Conservation (phyloP, 2,888 invertebrate genomes). For the Eupithecia tripunctaria region DNA sequence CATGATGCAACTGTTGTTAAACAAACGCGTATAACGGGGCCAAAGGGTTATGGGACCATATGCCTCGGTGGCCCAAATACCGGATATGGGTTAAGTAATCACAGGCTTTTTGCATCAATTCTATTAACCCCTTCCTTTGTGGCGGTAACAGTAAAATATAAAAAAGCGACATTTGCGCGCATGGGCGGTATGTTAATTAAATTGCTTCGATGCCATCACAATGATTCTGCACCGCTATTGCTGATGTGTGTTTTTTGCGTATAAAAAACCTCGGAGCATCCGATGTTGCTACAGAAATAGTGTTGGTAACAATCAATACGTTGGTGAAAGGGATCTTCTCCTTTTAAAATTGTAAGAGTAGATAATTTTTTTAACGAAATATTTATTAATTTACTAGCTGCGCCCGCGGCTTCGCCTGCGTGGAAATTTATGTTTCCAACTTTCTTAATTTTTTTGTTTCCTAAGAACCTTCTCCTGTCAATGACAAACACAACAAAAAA, state of each 20-base stretch:
- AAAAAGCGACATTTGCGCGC: constrained; percentile 73
- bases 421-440: too few relatives aligned
- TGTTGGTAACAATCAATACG: background rate
- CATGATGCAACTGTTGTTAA: constrained; percentile 77
- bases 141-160: constrained; percentile 67
- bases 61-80: constrained; percentile 64
- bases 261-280: constrained; percentile 47
- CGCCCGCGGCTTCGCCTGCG: too few relatives aligned
- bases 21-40: constrained; percentile 78
- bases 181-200: constrained; percentile 71
- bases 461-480: too few relatives aligned
- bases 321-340: background rate
- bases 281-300: constrained; percentile 41
- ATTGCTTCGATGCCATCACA: constrained; percentile 62
- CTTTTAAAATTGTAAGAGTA: background rate
- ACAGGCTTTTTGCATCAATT: constrained; percentile 72
- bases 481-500: too few relatives aligned
- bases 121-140: constrained; percentile 75
- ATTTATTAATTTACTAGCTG: too few relatives aligned
- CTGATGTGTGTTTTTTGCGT: constrained; percentile 57
- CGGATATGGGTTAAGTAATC: constrained; percentile 84
- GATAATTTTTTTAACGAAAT: background rate
- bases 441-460: too few relatives aligned
- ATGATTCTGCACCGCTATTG: constrained; percentile 53
- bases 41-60: constrained; percentile 82